These are phyloP conservation scores for Nomada fabriciana DNA, from an alignment of 2,888 invertebrate species.

Conservation along the genomic window DNA sequence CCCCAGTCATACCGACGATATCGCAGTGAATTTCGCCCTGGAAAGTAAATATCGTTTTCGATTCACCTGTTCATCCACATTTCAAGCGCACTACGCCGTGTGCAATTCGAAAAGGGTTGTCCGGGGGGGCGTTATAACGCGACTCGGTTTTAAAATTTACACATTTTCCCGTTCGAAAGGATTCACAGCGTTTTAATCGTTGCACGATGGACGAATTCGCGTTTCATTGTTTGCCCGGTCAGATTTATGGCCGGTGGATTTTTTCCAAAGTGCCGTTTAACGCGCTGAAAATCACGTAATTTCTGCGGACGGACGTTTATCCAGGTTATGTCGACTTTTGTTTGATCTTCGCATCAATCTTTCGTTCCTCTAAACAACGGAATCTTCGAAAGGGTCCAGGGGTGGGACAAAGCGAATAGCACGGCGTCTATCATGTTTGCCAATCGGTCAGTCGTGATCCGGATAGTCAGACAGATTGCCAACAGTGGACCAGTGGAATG, in stretches of 20 bases:
- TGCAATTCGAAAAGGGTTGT: conserved; percentile 8
- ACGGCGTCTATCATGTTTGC: conserved; percentile 57
- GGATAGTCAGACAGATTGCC: conserved; percentile 67
- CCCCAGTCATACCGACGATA: conserved; percentile 24
- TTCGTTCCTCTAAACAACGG: conserved; percentile 5
- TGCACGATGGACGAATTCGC: not conserved
- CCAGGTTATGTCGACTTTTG: not conserved
- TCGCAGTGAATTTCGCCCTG: conserved; percentile 17
- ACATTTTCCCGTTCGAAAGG: conserved; percentile 12
- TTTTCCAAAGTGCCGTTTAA: too few relatives aligned
- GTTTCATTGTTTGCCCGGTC: conserved; percentile 3
- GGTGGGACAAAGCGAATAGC: conserved; percentile 48
- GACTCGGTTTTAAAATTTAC: conserved; percentile 26
- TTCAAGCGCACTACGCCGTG: conserved; percentile 13
- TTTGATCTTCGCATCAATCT: not conserved
- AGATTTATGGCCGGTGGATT: too few relatives aligned
- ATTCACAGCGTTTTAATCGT: not conserved
- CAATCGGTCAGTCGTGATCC: conserved; percentile 72
- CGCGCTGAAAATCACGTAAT: too few relatives aligned
- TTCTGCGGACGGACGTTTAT: not conserved
- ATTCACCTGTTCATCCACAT: conserved; percentile 36
- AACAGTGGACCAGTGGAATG: conserved; percentile 61
- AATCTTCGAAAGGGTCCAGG: conserved; percentile 25
- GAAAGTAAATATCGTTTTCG: conserved; percentile 45
- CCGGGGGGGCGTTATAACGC: conserved; percentile 19